Conservation (phyloP, 2,113 vertebrate genomes). For the Monopterus albus region DNA sequence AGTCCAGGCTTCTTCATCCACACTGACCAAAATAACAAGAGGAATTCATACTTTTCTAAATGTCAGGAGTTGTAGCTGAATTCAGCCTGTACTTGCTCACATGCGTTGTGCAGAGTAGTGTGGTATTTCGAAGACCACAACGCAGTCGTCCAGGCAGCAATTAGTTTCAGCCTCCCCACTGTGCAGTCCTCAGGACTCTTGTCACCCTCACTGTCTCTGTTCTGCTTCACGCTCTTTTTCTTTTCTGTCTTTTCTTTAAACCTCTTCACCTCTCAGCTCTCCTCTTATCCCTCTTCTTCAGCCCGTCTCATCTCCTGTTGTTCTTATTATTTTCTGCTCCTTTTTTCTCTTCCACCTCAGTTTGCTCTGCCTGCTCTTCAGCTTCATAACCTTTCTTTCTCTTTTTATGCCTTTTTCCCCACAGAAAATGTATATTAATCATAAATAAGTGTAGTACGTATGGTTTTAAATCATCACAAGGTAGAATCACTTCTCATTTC, state of each 20-base stretch:
- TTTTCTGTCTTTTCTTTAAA: not conserved
- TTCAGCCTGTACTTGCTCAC: not conserved
- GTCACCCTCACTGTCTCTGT: constrained; percentile 22
- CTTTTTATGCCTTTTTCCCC: no score
- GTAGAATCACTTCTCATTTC: no score
- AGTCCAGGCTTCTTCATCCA: not conserved
- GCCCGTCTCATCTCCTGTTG: not conserved
- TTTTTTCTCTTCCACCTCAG: no score
- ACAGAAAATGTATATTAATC: no score
- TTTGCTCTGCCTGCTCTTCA: not conserved
- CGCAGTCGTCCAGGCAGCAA: constrained; percentile 27
- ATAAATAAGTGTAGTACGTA: no score
- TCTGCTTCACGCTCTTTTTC: not conserved
- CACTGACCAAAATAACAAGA: not conserved
- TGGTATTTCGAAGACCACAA: not conserved
- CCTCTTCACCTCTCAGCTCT: not conserved
- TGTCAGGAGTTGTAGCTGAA: not conserved
- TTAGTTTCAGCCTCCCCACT: constrained; percentile 35
- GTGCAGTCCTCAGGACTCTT: constrained; percentile 46
- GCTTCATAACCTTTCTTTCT: no score
- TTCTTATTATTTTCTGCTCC: constrained; percentile 5
- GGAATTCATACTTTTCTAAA: not conserved
- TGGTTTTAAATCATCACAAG: no score
- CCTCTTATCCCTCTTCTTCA: not conserved
- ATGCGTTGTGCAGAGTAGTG: not conserved